Evolutionary conservation across 2,797 vertebrate genomes (phyloP).

Genomic region (Zenarchopterus dispar): DNA sequence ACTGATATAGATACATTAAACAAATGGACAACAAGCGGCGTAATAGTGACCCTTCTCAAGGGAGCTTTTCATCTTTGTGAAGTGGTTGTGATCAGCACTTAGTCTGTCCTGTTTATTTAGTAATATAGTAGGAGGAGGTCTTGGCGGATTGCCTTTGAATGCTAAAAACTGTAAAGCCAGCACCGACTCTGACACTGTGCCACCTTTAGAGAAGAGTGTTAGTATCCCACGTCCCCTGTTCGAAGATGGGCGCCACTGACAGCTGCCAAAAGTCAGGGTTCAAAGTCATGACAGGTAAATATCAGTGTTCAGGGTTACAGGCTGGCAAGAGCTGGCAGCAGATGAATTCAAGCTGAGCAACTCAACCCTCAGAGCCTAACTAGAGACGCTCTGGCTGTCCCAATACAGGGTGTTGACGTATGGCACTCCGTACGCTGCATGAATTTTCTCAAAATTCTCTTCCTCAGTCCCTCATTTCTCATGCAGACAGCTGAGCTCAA

Average conservation of each 20-base stretch:
- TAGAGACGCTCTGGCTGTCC: no score
- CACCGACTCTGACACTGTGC: conserved; percentile 58
- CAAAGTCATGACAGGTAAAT: conserved; percentile 72
- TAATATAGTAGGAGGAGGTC: conserved; percentile 66
- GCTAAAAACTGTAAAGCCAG: conserved; percentile 69
- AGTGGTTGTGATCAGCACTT: conserved; percentile 54
- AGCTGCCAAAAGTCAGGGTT: conserved; percentile 75
- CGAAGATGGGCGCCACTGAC: conserved; percentile 55
- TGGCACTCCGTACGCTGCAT: background rate
- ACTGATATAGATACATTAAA: conserved; percentile 56
- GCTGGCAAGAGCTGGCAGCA: conserved; percentile 13
- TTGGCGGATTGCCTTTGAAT: conserved; percentile 69
- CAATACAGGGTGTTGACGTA: no score
- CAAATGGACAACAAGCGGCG: conserved; percentile 58
- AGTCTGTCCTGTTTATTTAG: conserved; percentile 71
- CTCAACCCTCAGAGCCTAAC: conserved; percentile 2
- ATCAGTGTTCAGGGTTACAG: conserved; percentile 54
- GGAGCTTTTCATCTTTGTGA: conserved; percentile 57
- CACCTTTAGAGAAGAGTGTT: conserved; percentile 39
- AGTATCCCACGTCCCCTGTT: conserved; percentile 46
- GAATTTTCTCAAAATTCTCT: conserved; percentile 21
- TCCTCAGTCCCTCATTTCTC: conserved; percentile 17
- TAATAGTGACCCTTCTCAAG: conserved; percentile 39
- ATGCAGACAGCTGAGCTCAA: conserved; percentile 48
- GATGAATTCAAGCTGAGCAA: conserved; percentile 28